These are phyloP conservation scores for Menidia menidia DNA, from an alignment of 2,797 vertebrate species.

Conservation along the genomic window DNA sequence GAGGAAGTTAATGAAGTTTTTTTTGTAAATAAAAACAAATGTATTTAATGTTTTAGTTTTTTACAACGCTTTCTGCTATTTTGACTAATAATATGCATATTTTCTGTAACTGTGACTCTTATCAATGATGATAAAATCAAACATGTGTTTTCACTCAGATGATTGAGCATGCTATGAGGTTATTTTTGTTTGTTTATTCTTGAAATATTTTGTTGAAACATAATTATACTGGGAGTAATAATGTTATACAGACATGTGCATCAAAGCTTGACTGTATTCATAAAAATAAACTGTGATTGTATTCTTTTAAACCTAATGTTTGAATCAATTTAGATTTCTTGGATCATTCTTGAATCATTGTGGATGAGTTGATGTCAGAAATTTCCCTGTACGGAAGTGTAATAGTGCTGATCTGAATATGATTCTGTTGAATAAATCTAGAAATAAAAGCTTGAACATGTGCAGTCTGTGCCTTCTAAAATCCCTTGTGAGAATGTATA, in stretches of 20 bases:
- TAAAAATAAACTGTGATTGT: slow-evolving; percentile 66
- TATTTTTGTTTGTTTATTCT: slow-evolving; percentile 16
- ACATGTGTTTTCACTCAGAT: slow-evolving; percentile 3
- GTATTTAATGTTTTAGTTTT: slow-evolving; percentile 46
- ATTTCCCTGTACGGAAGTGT: slow-evolving; percentile 17
- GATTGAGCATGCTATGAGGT: background rate
- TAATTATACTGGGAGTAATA: slow-evolving; percentile 7
- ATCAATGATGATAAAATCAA: slow-evolving; percentile 14
- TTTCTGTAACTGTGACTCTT: slow-evolving; percentile 9
- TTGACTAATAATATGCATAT: slow-evolving; percentile 29
- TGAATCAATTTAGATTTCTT: slow-evolving; percentile 5
- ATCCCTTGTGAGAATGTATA: background rate
- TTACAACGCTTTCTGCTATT: slow-evolving; percentile 30
- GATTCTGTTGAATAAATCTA: slow-evolving; percentile 37
- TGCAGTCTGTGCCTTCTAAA: slow-evolving; percentile 3
- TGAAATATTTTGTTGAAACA: slow-evolving; percentile 5
- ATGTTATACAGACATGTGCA: slow-evolving; percentile 12
- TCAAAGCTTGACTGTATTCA: slow-evolving; percentile 29
- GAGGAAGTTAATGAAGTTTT: background rate
- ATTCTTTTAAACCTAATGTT: slow-evolving; percentile 16
- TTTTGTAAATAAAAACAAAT: slow-evolving; percentile 46
- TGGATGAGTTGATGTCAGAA: background rate
- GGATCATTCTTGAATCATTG: background rate
- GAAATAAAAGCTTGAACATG: slow-evolving; percentile 46
- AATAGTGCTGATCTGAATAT: slow-evolving; percentile 17